Base-by-base conservation (phyloP, 1,140 invertebrate species). In the Drosophila ananassae region DNA sequence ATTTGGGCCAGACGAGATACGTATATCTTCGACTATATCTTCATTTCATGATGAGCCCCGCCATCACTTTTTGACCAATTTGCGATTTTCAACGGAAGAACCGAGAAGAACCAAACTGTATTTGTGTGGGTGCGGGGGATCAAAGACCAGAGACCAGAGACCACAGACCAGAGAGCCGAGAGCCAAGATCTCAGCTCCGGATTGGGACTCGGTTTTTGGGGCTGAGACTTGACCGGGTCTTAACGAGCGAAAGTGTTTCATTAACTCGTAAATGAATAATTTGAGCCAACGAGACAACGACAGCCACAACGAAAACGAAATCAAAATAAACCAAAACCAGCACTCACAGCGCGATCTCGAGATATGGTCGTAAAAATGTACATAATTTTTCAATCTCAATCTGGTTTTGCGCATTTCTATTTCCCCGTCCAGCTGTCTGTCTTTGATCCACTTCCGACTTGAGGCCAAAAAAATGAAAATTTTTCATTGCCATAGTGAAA, bases 211-310 rank as follows among this genome's bases (percentile, higher is more conserved):
- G 17, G 51, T 21, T 50, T 50, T 50, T 24, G 30, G 28, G 51
- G 51, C 10, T 28, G n/a, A 21, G 54, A 34, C 53, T 56, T 44
- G 68, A 50, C 46, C 57, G 60, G 59, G 39, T 69, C 69, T 83
- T 83, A 83, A 83, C 80, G 80, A 83, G 80, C 76, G 80, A 83
- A 83, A 83, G 80, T 83, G 80, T 83, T 83, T 66, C 73, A 63
- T 81, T 81, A 81, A 77, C 67, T 80, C 53, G 71, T 63, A 68
- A 82, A 71, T 79, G 48, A 66, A 72, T 63, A 66, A 75, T 74
- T 82, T 74, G 28, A 30, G 55, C 30, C 47, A 21, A 21, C 41
- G 41, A 73, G 64, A 63, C 66, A 28, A 28, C 25, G 64, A 63
- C 66, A 28, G 7, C 25, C 60, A 63, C 66, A 61, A 73, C 68